phyloP scores from a whole-genome alignment of 64 coral and sea anemone species.

The Montipora cactus region DNA sequence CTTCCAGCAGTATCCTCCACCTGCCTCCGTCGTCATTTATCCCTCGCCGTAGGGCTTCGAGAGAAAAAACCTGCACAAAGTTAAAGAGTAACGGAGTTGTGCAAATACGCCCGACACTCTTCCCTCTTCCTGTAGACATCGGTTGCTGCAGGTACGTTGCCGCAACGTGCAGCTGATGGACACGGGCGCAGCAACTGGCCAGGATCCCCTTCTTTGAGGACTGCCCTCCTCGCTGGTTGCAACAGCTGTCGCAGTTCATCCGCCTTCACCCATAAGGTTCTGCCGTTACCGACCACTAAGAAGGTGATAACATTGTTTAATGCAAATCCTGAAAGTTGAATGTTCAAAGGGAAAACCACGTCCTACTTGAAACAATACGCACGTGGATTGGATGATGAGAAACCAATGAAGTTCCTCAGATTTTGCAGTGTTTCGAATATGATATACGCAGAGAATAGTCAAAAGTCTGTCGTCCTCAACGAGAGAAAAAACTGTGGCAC shows the following conservation, averaged over 20 bases:
- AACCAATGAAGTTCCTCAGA: no score
- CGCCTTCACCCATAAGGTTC: neutral
- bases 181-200: neutral
- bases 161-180: neutral
- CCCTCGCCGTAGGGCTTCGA: neutral
- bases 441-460: no score
- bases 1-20: no score
- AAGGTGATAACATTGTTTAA: conserved; percentile 55
- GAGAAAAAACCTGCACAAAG: neutral
- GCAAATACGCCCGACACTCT: neutral
- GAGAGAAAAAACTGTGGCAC: no score
- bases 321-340: conserved; percentile 31
- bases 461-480: no score
- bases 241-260: neutral
- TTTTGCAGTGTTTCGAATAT: no score
- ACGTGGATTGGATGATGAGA: neutral
- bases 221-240: neutral
- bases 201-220: neutral
- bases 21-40: neutral
- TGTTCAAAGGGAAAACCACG: neutral
- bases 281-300: conserved; percentile 41
- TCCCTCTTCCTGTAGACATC: neutral
- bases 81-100: neutral
- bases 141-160: neutral
- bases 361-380: neutral